Conservation (phyloP, 2,113 vertebrate species). For the Peucedramus taeniatus region DNA sequence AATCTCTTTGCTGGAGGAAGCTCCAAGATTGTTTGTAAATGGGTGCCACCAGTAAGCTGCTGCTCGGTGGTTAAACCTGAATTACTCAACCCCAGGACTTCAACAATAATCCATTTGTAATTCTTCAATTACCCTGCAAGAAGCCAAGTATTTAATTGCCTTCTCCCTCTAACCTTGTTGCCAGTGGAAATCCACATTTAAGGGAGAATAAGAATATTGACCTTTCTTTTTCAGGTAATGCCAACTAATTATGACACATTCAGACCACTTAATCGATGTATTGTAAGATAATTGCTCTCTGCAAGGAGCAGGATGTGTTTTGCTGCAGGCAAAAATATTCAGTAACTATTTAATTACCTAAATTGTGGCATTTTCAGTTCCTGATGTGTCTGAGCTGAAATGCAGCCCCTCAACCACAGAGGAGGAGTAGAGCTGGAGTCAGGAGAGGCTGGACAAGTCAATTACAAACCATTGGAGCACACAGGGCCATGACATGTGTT, state of each 20-base stretch:
- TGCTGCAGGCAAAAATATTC: not conserved
- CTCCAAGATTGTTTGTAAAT: not conserved
- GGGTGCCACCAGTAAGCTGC: not conserved
- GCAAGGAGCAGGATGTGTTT: not conserved
- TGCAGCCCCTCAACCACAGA: accelerated
- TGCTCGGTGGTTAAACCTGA: not conserved
- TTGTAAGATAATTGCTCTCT: not conserved
- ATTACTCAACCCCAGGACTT: not conserved
- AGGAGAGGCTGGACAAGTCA: not conserved
- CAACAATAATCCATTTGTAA: not conserved
- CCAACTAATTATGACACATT: not conserved
- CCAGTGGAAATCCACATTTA: not conserved
- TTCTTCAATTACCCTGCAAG: not conserved
- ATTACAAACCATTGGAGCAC: not conserved
- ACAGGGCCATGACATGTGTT: not conserved
- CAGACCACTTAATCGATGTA: not conserved
- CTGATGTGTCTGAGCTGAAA: not conserved
- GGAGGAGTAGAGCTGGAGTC: not conserved
- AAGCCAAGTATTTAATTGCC: not conserved
- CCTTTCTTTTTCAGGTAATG: not conserved
- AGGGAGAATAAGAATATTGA: not conserved
- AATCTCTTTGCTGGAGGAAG: not conserved
- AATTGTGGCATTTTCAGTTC: not conserved
- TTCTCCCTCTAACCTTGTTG: not conserved
- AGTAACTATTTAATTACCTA: not conserved